phyloP scores from a whole-genome alignment of 2,888 invertebrate genomes.

The Periphyllus acericola region DNA sequence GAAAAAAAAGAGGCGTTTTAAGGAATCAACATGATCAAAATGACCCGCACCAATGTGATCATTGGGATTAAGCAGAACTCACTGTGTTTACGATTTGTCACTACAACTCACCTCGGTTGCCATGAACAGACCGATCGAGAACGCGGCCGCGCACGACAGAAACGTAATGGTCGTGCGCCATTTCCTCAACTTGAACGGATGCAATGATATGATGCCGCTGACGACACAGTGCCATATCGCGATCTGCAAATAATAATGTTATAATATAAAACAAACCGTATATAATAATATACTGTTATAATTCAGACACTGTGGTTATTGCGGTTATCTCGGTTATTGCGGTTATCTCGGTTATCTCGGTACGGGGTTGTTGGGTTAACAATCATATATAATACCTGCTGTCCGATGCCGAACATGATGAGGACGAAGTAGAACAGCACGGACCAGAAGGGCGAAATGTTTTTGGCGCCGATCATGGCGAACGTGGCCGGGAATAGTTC shows the following conservation, averaged over 20 bases:
- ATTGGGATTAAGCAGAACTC: too few relatives aligned
- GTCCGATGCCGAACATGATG: constrained; percentile 87
- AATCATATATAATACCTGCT: too few relatives aligned
- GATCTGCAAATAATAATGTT: constrained; percentile 68
- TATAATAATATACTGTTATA: too few relatives aligned
- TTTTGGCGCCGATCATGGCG: constrained; percentile 78
- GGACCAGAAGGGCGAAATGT: constrained; percentile 88
- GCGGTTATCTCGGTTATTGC: too few relatives aligned
- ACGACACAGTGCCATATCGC: constrained; percentile 93
- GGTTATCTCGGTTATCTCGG: too few relatives aligned
- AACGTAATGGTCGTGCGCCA: constrained; percentile 88
- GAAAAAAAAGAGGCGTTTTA: too few relatives aligned
- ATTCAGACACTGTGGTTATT: too few relatives aligned
- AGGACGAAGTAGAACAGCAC: constrained; percentile 86
- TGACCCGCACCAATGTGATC: too few relatives aligned
- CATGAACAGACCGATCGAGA: constrained; percentile 84
- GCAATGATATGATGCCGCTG: constrained; percentile 83
- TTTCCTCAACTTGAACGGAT: constrained; percentile 76
- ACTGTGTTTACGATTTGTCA: too few relatives aligned
- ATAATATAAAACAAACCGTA: too few relatives aligned
- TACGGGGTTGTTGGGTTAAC: too few relatives aligned
- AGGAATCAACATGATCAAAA: too few relatives aligned
- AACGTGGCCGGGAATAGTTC: constrained; percentile 89
- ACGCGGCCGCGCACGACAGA: constrained; percentile 83
- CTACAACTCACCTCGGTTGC: constrained; percentile 79